Percentiles rank a stretch among this genome's conserved stretches.
phyloP scores from a whole-genome alignment of 2,888 invertebrate species.

The Adineta ricciae region DNA sequence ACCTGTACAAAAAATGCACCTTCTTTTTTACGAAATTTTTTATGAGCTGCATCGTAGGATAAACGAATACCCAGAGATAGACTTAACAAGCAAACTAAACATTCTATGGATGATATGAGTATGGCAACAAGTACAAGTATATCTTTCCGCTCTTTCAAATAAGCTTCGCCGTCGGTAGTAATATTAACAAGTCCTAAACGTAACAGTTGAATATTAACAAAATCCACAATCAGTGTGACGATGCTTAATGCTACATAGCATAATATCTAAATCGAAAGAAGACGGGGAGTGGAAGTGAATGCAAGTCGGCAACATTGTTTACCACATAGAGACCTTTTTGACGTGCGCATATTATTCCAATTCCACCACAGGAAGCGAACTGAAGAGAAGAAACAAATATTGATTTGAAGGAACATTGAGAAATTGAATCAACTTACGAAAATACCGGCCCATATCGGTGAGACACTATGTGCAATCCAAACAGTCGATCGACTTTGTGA shows the following conservation, averaged over 20 bases:
- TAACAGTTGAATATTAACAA: conserved; percentile 50
- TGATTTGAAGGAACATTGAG: not conserved
- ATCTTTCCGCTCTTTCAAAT: conserved; percentile 48
- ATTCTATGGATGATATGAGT: conserved; percentile 44
- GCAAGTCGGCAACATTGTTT: conserved; percentile 32
- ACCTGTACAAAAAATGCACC: conserved; percentile 50
- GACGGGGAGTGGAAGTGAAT: too few relatives aligned
- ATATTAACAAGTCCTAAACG: conserved; percentile 50
- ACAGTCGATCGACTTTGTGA: conserved; percentile 14
- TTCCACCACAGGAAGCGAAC: conserved; percentile 46
- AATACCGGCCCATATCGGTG: conserved; percentile 29
- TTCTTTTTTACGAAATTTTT: conserved; percentile 45
- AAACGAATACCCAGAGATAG: conserved; percentile 40
- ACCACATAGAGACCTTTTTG: conserved; percentile 48
- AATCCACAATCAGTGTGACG: conserved; percentile 48
- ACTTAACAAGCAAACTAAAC: conserved; percentile 47
- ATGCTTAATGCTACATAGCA: conserved; percentile 50
- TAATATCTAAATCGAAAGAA: conserved; percentile 45
- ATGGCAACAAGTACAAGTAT: conserved; percentile 46
- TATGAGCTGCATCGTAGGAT: conserved; percentile 45
- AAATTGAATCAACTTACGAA: conserved; percentile 4
- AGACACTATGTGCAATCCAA: conserved; percentile 32
- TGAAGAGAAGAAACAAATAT: conserved; percentile 37
- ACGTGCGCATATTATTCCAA: conserved; percentile 45
- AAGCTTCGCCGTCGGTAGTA: conserved; percentile 49